Evolutionary conservation across 2,113 vertebrate genomes (phyloP), one percentile per base, ranked within the genome.

Genomic region (Nycticorax nycticorax): DNA sequence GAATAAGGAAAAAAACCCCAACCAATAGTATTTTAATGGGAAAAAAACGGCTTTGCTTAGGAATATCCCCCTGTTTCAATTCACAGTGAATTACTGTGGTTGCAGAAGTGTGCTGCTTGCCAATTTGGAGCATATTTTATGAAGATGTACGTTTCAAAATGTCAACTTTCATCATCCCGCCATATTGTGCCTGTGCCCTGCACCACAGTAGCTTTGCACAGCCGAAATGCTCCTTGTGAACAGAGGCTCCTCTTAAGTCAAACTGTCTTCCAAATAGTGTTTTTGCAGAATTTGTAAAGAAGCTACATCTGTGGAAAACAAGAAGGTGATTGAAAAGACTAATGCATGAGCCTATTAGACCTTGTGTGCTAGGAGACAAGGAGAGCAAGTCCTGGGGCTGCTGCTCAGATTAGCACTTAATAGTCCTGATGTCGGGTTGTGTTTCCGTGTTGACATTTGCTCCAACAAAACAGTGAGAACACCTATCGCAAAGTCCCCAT

Each of bases 391-490:
- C 91, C 63, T 60, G 69, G 57, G 86, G 66, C 89, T 93, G 91
- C 53, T 3, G 5, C 67, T 95, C 69, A 24, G 63, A 71, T 89
- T 89, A 89, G 35, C 62, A 11, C 57, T 80, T 73, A 72, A 95
- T 69, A 63, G 60, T 77, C 89, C 85, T 28, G 64, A 81, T 86
- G 90, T 94, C 4, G 0, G 45, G 63, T 52, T 91, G 63, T 85
- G 86, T 95, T 94, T 95, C 76, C 86, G 10, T n/a, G 19, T 47
- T 92, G 96, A 95, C 92, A 69, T 96, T 97, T 66, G 30, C 85
- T 94, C 95, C 60, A 39, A 57, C 8, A 77, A 78, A 93, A 89
- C 74, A 92, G 47, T 30, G 88, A 55, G 96, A 97, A 94, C 80
- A 87, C 48, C 57, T 81, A 88, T 92, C n/a, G 50, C 60, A 11